These are phyloP conservation scores for Cephalotes varians DNA, from an alignment of 2,888 invertebrate genomes.

Conservation along the genomic window DNA sequence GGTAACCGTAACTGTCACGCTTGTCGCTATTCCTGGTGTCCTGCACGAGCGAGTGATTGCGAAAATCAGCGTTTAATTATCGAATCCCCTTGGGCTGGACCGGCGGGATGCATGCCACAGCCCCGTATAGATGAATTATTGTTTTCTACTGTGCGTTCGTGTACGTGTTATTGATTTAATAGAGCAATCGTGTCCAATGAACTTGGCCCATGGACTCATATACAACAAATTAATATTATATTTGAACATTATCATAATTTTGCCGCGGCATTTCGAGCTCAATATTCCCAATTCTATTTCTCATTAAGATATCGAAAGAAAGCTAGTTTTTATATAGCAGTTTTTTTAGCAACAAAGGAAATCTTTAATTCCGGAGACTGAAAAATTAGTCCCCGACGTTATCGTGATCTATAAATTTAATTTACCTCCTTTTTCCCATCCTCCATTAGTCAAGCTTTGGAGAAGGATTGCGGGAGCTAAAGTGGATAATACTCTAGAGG, in stretches of 20 bases:
- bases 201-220: background rate
- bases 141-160: background rate
- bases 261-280: background rate
- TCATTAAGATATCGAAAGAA: background rate
- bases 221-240: background rate
- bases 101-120: slow-evolving; percentile 43
- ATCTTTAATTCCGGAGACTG: background rate
- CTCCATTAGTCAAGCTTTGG: slow-evolving; percentile 27
- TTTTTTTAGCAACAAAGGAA: background rate
- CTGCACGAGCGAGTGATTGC: slow-evolving; percentile 45
- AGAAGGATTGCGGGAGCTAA: background rate
- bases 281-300: background rate
- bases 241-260: background rate
- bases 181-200: background rate
- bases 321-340: background rate
- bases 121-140: slow-evolving; percentile 9
- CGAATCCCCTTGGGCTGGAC: slow-evolving; percentile 36
- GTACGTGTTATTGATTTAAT: background rate
- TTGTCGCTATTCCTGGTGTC: slow-evolving; percentile 46
- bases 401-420: background rate
- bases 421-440: slow-evolving; percentile 1
- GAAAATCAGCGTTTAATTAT: slow-evolving; percentile 63
- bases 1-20: slow-evolving; percentile 55
- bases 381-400: background rate
- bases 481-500: slow-evolving; percentile 22